phyloP scores from a whole-genome alignment of 37 sponge, comb jelly and placozoan species.

The Halichondria panicea region DNA sequence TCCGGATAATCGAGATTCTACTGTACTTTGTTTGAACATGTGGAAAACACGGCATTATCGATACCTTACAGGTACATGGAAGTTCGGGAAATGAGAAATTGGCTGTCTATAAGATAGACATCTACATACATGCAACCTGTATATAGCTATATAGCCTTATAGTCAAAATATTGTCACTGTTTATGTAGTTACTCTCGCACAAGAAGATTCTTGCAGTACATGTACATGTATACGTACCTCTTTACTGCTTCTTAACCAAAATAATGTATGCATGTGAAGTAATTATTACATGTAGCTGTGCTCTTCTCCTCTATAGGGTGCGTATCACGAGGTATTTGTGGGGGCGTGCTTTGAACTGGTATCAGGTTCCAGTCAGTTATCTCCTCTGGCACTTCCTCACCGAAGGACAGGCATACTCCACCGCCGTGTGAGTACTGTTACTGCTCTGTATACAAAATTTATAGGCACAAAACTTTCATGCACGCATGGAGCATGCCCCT shows the following conservation, averaged over 20 bases:
- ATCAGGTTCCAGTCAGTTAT: not conserved
- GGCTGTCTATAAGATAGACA: not conserved
- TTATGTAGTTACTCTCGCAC: too few species aligned
- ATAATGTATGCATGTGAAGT: not conserved
- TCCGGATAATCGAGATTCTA: too few species aligned
- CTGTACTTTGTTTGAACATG: too few species aligned
- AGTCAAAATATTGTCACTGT: too few species aligned
- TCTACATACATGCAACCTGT: not conserved
- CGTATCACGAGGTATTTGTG: conserved; percentile 48
- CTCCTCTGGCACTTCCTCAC: not conserved
- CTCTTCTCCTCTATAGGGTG: conserved; percentile 14
- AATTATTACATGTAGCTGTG: not conserved
- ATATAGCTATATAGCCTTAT: not conserved
- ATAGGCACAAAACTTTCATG: too few species aligned
- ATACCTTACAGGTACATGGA: too few species aligned
- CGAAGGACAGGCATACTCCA: conserved; percentile 19
- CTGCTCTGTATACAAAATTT: not conserved
- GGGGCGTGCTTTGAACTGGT: conserved; percentile 43
- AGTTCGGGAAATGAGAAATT: not conserved
- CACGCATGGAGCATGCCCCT: too few species aligned
- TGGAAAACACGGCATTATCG: too few species aligned
- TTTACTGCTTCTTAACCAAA: not conserved
- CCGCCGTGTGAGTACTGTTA: conserved; percentile 45
- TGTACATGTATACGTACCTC: not conserved
- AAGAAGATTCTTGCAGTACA: not conserved